Evolutionary conservation across 1,140 invertebrate genomes (phyloP).

Genomic region (Diuraphis noxia): DNA sequence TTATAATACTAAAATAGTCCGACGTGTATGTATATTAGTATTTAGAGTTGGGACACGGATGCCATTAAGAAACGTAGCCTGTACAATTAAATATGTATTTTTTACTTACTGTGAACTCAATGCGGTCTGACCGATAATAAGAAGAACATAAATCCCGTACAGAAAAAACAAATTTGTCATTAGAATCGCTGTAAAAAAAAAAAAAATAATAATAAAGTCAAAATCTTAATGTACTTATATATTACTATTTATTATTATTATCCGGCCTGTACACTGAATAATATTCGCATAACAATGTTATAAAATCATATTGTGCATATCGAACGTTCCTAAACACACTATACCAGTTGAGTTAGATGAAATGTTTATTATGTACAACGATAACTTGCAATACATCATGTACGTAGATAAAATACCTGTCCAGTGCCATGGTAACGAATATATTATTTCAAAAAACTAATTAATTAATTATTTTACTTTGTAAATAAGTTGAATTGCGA

Average conservation of each 20-base stretch:
- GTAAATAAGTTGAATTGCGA: background rate
- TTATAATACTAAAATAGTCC: background rate
- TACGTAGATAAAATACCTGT: background rate
- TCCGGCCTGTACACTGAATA: background rate
- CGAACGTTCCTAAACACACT: background rate
- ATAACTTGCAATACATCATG: background rate
- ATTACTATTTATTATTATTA: background rate
- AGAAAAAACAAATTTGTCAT: conserved; percentile 42
- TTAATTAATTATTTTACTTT: background rate
- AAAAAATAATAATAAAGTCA: background rate
- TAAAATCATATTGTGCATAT: background rate
- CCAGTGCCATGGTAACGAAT: background rate
- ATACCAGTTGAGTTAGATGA: background rate
- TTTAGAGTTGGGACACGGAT: background rate
- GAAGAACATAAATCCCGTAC: conserved; percentile 30
- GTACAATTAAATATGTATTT: background rate
- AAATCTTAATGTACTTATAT: background rate
- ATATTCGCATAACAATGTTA: background rate
- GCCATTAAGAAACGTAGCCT: no score
- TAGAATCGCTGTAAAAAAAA: conserved; percentile 21
- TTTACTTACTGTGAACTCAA: conserved; percentile 45
- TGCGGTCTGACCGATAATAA: conserved; percentile 22
- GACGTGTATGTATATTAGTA: background rate
- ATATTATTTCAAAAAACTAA: conserved; percentile 7
- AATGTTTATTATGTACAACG: background rate